A percentile compares a stretch with the other conserved stretches of the same genome.
Conservation (phyloP, 1,140 invertebrate genomes). For the Ceratina australensis region DNA sequence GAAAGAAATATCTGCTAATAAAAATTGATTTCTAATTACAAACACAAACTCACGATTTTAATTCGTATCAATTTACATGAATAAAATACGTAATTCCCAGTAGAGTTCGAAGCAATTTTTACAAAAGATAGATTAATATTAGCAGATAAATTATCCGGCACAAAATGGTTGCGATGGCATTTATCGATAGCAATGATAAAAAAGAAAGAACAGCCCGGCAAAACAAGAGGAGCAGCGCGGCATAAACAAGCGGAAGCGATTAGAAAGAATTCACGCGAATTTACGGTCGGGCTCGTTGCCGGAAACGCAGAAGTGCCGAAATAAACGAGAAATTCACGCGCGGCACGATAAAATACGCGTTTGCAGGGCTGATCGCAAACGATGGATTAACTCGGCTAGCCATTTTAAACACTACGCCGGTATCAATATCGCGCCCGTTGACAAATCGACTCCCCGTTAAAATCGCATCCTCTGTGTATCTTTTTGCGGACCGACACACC, state of each 20-base stretch:
- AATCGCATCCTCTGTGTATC: too few relatives aligned
- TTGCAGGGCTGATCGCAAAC: not conserved
- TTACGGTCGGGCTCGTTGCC: not conserved
- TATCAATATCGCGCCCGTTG: constrained; percentile 9
- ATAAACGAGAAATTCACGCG: constrained; percentile 14
- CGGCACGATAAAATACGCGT: constrained; percentile 15
- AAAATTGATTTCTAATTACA: too few relatives aligned
- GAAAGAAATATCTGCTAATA: too few relatives aligned
- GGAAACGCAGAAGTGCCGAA: not conserved
- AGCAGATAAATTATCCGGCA: not conserved
- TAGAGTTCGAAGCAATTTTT: too few relatives aligned
- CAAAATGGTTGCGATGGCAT: not conserved
- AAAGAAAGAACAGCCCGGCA: not conserved
- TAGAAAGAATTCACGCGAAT: constrained; percentile 28
- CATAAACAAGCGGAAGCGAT: constrained; percentile 31
- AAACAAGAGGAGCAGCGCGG: not conserved
- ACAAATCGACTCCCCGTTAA: constrained; percentile 2
- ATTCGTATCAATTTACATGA: too few relatives aligned
- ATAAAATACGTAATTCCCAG: too few relatives aligned
- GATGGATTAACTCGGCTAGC: constrained; percentile 16
- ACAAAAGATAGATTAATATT: not conserved
- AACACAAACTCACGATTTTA: too few relatives aligned
- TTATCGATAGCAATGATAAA: not conserved
- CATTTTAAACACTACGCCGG: constrained; percentile 2
- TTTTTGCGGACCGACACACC: too few relatives aligned